Evolutionary conservation across 2,888 invertebrate genomes (phyloP), one percentile per base, ranked within the genome.

Genomic region (Papilio elwesi): DNA sequence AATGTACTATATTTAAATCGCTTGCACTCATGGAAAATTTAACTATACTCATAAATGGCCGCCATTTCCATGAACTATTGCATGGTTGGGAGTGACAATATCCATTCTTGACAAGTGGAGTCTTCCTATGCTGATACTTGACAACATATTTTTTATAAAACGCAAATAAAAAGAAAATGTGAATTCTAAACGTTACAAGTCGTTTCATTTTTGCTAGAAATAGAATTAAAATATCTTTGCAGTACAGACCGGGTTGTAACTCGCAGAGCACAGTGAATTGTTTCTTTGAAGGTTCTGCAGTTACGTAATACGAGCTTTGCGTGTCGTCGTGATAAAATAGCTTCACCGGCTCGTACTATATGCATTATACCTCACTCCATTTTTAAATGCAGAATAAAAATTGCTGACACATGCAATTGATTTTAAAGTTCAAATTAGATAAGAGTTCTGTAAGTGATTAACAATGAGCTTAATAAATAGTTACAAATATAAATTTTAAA

Each of bases 281-380:
- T 86, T 88, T 85, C 85, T 85, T 76, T 78, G 82, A 87, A 87
- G 82, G 82, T 81, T 81, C 79, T 83, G 67, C 67, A 67, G 57
- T 63, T 76, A 73, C 73, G 59, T 73, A 75, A 82, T 83, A 82
- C 77, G 78, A 78, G 79, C 82, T 82, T 88, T 82, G 85, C 85
- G 87, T 88, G 88, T 83, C 82, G 80, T 79, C 70, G 77, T 78
- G 77, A 76, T 77, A 74, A 75, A 79, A 79, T 80, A 77, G 74
- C 77, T 77, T 77, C 78, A 75, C 75, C 65, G 71, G 70, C 69
- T 74, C 59, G 68, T 72, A 70, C 74, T 48, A 52, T 65, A 47
- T 66, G 65, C 57, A 68, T 68, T 55, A 67, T 67, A 52, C 69
- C 52, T 48, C 47, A 52, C 47, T 57, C 59, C 53, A 47, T 71